Conservation (phyloP, 2,888 invertebrate species). For the Dascillus cervinus region DNA sequence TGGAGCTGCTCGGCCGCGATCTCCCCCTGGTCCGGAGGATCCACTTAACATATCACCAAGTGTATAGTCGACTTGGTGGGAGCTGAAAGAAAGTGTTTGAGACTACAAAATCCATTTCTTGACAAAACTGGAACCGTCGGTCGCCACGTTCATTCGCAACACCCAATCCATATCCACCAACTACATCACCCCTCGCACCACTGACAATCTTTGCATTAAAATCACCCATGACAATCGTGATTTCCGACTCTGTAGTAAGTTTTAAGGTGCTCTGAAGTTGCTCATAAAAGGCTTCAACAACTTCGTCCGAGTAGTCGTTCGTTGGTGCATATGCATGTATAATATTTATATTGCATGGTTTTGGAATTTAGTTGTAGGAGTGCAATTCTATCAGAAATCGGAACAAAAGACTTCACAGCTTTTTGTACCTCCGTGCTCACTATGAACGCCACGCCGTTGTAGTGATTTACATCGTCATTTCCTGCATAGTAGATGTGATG, state of each 20-base stretch:
- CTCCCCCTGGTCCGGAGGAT: too few relatives aligned
- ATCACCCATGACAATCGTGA: conserved; percentile 16
- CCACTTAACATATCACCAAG: too few relatives aligned
- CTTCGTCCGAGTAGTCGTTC: conserved; percentile 10
- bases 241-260: conserved; percentile 11
- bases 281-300: conserved; percentile 12
- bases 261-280: conserved; percentile 6
- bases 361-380: conserved; percentile 6
- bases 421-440: conserved; percentile 4
- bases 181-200: conserved; percentile 7
- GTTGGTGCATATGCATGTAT: conserved; percentile 18
- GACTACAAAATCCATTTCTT: too few relatives aligned
- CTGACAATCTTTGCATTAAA: conserved; percentile 19
- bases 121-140: conserved; percentile 17
- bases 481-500: conserved; percentile 12
- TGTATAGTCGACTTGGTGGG: too few relatives aligned
- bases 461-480: conserved; percentile 9
- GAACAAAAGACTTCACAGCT: conserved; percentile 7
- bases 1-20: too few relatives aligned
- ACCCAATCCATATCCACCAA: conserved; percentile 17
- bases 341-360: conserved; percentile 12
- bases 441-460: conserved; percentile 9
- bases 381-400: conserved; percentile 8
- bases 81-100: too few relatives aligned
- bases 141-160: conserved; percentile 18